Evolutionary conservation across 2,113 vertebrate genomes (phyloP), one percentile per base, ranked within the genome.

Genomic region (Ia io): DNA sequence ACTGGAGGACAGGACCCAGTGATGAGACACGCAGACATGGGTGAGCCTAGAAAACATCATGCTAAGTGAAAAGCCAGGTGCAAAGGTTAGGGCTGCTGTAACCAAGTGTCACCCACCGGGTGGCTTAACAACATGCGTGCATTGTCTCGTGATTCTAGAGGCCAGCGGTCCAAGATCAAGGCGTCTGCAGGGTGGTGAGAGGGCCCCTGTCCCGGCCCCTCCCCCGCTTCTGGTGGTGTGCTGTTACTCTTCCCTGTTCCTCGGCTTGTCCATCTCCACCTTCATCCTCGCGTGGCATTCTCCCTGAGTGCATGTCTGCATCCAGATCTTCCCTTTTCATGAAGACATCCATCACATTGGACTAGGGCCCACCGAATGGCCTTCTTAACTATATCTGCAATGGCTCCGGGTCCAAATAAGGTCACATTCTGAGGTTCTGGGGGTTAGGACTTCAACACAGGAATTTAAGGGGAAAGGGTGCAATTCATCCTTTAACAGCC

Each of bases 81-180:
- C 40, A 2, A 28, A 44, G 20, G 17, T 35, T 3, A 7, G 28
- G 9, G 22, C 51, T 1, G 2, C 83, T 10, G 0, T 63, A 9
- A 56, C 44, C 0, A 17, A 67, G 49, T 18, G 1, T 20, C 17
- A 2, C 20, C 1, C 25, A 1, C 61, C 4, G 51, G 20, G 51
- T 14, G 25, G 35, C 82, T 40, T 18, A 7, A 23, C 9, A 18
- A 11, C 53, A 61, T 25, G 47, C 10, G 14, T 12, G 4, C 11
- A 2, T 44, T 4, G 6, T 35, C 63, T 69, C 13, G 0, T 0
- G 0, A 47, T 12, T 22, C 67, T 22, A 56, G 40, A 16, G 59
- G 14, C 83, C 65, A 0, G 49, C 56, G 70, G 90, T 63, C 88
- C 82, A 40, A 63, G 47, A 30, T 61, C 88, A 25, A 61, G 53